phyloP scores from a whole-genome alignment of 2,888 invertebrate genomes.

The Machimus atricapillus region DNA sequence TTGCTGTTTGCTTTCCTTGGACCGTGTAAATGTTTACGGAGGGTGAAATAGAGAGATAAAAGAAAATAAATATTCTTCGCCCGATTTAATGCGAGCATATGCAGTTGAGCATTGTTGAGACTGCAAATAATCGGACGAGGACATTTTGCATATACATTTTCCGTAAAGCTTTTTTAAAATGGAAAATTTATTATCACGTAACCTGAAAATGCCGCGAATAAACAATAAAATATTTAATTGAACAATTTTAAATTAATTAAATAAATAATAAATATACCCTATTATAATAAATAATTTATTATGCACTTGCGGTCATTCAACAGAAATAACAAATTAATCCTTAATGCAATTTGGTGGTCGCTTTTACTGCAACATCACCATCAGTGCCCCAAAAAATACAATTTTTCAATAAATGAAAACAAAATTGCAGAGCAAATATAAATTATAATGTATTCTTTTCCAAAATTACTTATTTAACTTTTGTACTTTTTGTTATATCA shows the following conservation, averaged over 20 bases:
- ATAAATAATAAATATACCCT: not conserved
- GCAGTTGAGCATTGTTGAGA: conserved; percentile 6
- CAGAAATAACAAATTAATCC: not conserved
- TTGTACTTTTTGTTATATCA: too few species aligned
- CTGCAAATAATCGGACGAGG: not conserved
- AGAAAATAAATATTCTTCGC: conserved; percentile 3
- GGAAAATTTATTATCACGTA: not conserved
- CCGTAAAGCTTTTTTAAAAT: not conserved
- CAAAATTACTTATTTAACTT: too few species aligned
- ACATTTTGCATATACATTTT: not conserved
- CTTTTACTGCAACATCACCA: too few species aligned
- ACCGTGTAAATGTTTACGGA: conserved; percentile 12
- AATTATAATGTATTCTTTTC: too few species aligned
- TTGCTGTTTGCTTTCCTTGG: conserved; percentile 30
- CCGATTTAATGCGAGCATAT: conserved; percentile 3
- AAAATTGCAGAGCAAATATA: too few species aligned
- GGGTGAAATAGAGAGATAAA: not conserved
- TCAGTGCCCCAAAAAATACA: too few species aligned
- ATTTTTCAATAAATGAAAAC: too few species aligned
- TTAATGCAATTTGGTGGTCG: not conserved
- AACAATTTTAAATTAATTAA: not conserved
- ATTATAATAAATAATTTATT: not conserved
- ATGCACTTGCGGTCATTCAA: not conserved
- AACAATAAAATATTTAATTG: not conserved
- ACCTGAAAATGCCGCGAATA: not conserved